Conservation (phyloP, 2,888 invertebrate genomes). For the Spicauda simplicius region DNA sequence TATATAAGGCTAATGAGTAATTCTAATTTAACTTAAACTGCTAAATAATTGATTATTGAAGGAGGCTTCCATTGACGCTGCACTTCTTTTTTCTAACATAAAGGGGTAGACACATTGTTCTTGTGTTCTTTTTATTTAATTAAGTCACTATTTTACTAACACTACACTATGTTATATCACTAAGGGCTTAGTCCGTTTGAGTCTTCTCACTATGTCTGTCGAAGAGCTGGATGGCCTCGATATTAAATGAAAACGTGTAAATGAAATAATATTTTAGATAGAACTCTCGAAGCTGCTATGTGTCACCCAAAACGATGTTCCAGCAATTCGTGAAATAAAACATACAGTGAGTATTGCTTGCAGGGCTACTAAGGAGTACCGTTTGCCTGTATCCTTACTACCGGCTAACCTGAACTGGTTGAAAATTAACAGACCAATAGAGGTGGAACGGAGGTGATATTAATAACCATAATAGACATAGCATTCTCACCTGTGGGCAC, state of each 20-base stretch:
- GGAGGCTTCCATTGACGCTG: too few species aligned
- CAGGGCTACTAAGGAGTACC: slow-evolving; percentile 75
- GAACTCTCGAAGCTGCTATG: not conserved
- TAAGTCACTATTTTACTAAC: too few species aligned
- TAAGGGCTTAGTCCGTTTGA: too few species aligned
- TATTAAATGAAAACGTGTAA: not conserved
- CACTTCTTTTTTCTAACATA: too few species aligned
- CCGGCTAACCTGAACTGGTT: slow-evolving; percentile 74
- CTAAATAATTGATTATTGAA: too few species aligned
- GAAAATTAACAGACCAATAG: slow-evolving; percentile 60
- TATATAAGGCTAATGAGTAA: too few species aligned
- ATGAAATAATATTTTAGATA: not conserved
- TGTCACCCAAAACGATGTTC: not conserved
- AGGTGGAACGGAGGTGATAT: slow-evolving; percentile 66
- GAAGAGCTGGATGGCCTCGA: too few species aligned
- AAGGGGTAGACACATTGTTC: too few species aligned
- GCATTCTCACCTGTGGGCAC: slow-evolving; percentile 45
- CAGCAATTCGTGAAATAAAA: not conserved
- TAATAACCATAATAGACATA: slow-evolving; percentile 49
- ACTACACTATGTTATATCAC: too few species aligned
- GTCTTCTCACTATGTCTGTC: too few species aligned
- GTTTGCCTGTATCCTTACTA: slow-evolving; percentile 76
- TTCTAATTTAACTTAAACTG: too few species aligned
- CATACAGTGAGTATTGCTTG: slow-evolving; percentile 56
- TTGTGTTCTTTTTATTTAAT: too few species aligned